Evolutionary conservation across 64 coral and sea anemone genomes (phyloP), one percentile per base, ranked within the genome.

Genomic region (Montipora efflorescens): DNA sequence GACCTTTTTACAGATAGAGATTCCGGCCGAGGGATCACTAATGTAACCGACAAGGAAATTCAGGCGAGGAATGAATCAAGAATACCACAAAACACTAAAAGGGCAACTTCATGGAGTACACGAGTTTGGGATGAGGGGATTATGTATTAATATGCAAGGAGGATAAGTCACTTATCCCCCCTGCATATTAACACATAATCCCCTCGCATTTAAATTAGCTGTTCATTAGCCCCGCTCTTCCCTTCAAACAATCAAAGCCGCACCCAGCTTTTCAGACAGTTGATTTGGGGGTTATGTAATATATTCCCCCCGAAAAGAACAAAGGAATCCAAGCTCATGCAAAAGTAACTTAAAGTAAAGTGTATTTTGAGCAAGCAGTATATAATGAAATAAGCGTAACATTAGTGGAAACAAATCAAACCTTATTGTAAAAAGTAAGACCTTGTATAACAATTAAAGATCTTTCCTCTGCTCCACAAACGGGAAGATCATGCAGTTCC

Each of bases 391-490:
- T 55, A 55, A 12, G 9, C 3, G 11, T 12, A 64, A 64, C 9
- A 57, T 57, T 57, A 57, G 11, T 8, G 11, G 4, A 64, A 64
- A 64, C 10, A 64, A 64, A 16, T 64, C 90, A 76, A 46, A 92
- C 90, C 67, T 81, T 92, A 46, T 92, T 92, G 18, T 92, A 92
- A 76, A 82, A 47, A 76, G 90, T 92, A 49, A 92, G 81, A 48
- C 90, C 90, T 76, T 92, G 90, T 23, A 92, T 92, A 14, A 92
- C 70, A 81, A 92, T 59, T n/a, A 92, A 21, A 49, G 90, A 92
- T 23, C 79, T 67, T 48, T 68, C 81, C 16, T 67, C 61, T 9
- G 45, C 16, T 62, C 14, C 61, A 12, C 59, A 68, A 45, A 68
- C 18, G 36, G 81, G 81, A 14, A 84, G 61, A 48, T 48, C 44